These are phyloP conservation scores for Dioctria rufipes DNA, from an alignment of 2,888 invertebrate species.

Conservation along the genomic window DNA sequence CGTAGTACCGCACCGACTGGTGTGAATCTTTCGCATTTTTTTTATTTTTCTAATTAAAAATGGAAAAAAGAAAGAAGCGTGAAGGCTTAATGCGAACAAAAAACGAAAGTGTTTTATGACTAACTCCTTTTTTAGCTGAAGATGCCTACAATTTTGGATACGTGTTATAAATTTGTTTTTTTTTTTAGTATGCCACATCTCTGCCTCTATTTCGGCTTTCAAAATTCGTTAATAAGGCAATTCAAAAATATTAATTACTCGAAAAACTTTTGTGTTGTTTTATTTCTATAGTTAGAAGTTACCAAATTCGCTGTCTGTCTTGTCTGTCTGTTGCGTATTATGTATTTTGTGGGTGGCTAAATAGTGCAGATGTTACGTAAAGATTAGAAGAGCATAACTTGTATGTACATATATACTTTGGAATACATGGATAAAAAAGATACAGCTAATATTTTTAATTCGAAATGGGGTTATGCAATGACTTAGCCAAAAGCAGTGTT, in stretches of 20 bases:
- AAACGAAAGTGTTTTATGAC: slow-evolving; percentile 39
- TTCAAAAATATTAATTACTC: slow-evolving; percentile 38
- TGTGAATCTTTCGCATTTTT: slow-evolving; percentile 28
- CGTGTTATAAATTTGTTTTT: background rate
- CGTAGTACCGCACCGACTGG: background rate
- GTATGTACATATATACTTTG: too few relatives aligned
- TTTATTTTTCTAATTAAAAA: slow-evolving; percentile 17
- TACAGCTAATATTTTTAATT: too few relatives aligned
- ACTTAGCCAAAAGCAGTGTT: too few relatives aligned
- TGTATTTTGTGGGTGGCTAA: too few relatives aligned
- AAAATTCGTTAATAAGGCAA: slow-evolving; percentile 3
- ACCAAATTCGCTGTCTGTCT: too few relatives aligned
- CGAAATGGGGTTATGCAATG: too few relatives aligned
- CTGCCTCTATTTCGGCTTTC: background rate
- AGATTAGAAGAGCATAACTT: too few relatives aligned
- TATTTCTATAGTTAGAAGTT: too few relatives aligned
- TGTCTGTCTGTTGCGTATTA: too few relatives aligned
- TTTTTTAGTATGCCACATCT: background rate
- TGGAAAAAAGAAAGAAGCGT: background rate
- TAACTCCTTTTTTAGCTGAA: slow-evolving; percentile 21
- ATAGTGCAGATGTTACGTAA: too few relatives aligned
- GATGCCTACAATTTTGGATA: slow-evolving; percentile 3
- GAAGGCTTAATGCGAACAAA: slow-evolving; percentile 28
- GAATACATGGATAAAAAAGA: too few relatives aligned
- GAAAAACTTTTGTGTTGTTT: slow-evolving; percentile 13